Conservation (phyloP, 2,797 vertebrate species). For the Aselliscus stoliczkanus region DNA sequence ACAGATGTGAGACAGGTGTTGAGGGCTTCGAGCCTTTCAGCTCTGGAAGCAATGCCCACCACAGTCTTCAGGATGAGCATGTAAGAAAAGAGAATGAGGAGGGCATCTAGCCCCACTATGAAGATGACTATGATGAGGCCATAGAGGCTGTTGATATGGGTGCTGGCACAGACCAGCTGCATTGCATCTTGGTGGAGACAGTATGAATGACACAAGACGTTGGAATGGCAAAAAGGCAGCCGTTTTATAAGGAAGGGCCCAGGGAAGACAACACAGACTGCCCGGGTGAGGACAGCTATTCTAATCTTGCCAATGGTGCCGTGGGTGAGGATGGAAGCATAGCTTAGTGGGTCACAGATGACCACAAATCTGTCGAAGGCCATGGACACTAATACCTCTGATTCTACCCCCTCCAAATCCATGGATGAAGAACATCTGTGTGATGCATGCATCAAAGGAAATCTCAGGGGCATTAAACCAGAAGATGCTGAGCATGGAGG, state of each 20-base stretch:
- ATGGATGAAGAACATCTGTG: conserved; percentile 80
- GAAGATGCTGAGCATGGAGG: conserved; percentile 55
- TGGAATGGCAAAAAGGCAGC: conserved; percentile 55
- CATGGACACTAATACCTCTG: conserved; percentile 81
- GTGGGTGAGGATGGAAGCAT: conserved; percentile 53
- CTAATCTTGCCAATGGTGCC: conserved; percentile 41
- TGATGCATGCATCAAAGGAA: conserved; percentile 42
- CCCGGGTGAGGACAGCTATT: not conserved
- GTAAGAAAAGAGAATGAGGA: conserved; percentile 76
- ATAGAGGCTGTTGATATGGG: conserved; percentile 63
- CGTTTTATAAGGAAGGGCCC: conserved; percentile 62
- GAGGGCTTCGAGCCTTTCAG: conserved; percentile 70
- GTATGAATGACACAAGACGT: conserved; percentile 78
- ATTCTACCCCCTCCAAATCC: conserved; percentile 77
- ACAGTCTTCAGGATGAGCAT: conserved; percentile 74
- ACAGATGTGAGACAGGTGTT: conserved; percentile 77
- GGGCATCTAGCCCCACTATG: conserved; percentile 37
- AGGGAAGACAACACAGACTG: conserved; percentile 51
- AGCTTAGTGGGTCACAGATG: conserved; percentile 60
- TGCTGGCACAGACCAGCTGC: conserved; percentile 76
- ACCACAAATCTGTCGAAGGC: conserved; percentile 83
- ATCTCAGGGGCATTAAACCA: conserved; percentile 57
- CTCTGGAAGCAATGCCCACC: conserved; percentile 68
- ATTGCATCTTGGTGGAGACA: conserved; percentile 79
- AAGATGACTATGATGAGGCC: conserved; percentile 66